These are phyloP conservation scores for Ctenicera cuprea DNA, from an alignment of 2,888 invertebrate genomes.

Conservation along the genomic window DNA sequence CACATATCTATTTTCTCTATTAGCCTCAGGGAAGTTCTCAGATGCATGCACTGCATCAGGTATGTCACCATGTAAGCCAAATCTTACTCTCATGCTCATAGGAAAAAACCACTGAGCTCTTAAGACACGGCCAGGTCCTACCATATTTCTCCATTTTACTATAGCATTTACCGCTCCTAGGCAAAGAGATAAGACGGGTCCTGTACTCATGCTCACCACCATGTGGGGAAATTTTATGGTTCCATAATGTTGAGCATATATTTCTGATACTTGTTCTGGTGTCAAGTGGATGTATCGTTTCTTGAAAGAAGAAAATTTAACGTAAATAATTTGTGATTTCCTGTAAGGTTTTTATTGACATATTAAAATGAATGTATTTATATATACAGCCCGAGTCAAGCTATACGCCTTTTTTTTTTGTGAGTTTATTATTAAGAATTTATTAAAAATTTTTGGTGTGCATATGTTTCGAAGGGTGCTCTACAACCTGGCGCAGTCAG, in stretches of 20 bases:
- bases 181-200: slow-evolving; percentile 82
- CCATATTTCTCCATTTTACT: slow-evolving; percentile 81
- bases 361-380: too few relatives aligned
- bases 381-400: too few relatives aligned
- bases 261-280: slow-evolving; percentile 90
- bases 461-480: too few relatives aligned
- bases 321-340: too few relatives aligned
- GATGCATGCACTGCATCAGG: slow-evolving; percentile 90
- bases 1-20: slow-evolving; percentile 90
- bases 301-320: slow-evolving; percentile 69
- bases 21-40: slow-evolving; percentile 78
- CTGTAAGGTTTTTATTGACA: too few relatives aligned
- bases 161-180: slow-evolving; percentile 83
- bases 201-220: slow-evolving; percentile 87
- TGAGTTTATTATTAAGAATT: too few relatives aligned
- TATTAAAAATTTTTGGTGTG: too few relatives aligned
- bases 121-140: slow-evolving; percentile 82
- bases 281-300: slow-evolving; percentile 82
- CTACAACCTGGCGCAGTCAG: too few relatives aligned
- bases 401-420: too few relatives aligned
- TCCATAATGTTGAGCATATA: slow-evolving; percentile 86
- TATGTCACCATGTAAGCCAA: slow-evolving; percentile 79
- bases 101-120: slow-evolving; percentile 84
- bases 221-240: slow-evolving; percentile 84
- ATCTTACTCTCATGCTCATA: slow-evolving; percentile 82